These are phyloP conservation scores for Tribolium castaneum DNA, from an alignment of 1,140 invertebrate species.

Conservation along the genomic window DNA sequence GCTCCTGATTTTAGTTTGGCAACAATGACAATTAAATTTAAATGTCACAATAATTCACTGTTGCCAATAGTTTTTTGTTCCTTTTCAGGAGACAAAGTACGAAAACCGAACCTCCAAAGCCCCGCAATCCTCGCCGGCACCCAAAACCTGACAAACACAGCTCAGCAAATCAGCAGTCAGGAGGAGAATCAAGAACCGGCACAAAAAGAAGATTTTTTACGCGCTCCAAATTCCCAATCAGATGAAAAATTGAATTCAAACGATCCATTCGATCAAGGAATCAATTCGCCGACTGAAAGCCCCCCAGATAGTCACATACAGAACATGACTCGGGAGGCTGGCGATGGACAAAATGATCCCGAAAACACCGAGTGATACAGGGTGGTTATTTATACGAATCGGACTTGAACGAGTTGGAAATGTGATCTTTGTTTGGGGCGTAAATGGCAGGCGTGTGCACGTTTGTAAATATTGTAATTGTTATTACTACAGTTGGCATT, in stretches of 20 bases:
- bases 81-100: slow-evolving; percentile 62
- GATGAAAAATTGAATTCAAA: slow-evolving; percentile 53
- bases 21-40: no score
- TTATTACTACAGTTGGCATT: slow-evolving; percentile 53
- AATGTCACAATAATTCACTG: not conserved
- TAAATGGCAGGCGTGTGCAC: slow-evolving; percentile 39
- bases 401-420: not conserved
- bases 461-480: slow-evolving; percentile 59
- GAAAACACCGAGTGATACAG: slow-evolving; percentile 57
- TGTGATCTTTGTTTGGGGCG: slow-evolving; percentile 35
- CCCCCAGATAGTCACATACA: slow-evolving; percentile 63
- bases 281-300: slow-evolving; percentile 39
- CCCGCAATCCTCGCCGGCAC: slow-evolving; percentile 69
- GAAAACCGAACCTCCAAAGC: slow-evolving; percentile 62
- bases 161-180: slow-evolving; percentile 64
- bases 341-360: slow-evolving; percentile 69
- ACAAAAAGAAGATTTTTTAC: slow-evolving; percentile 54
- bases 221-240: slow-evolving; percentile 56
- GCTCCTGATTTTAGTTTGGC: no score
- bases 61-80: not conserved
- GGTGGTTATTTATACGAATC: no score
- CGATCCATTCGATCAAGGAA: slow-evolving; percentile 54
- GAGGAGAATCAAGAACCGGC: slow-evolving; percentile 47
- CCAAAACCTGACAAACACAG: slow-evolving; percentile 55
- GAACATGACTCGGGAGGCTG: slow-evolving; percentile 71